Base-by-base conservation (phyloP, 2,797 vertebrate genomes). In the Fratercula arctica region DNA sequence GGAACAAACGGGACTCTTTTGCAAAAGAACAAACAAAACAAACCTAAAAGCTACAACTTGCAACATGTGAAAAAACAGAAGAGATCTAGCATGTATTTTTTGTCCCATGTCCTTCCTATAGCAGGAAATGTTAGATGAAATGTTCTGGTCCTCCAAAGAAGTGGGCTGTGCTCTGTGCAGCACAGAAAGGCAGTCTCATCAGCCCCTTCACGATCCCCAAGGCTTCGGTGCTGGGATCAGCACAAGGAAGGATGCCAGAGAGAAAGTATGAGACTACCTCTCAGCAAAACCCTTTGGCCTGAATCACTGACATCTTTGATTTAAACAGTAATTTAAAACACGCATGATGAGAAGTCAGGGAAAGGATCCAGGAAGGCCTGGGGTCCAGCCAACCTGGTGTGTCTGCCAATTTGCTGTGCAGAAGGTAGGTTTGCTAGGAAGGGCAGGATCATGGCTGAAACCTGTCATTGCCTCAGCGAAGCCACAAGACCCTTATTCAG, bases 241-340 rank as follows among this genome's bases (percentile, higher is more conserved):
- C 77, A 79, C n/a, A 74, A 95, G 91, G 77, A 95, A 96, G 19
- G 72, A 61, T 0, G 88, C 96, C 95, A 96, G 93, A 95, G 64
- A 85, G 93, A 93, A 93, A 96, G 85, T 90, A 95, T 85, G 96
- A 96, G 94, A 89, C 94, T 96, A 94, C 95, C 95, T 96, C 90
- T 95, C 88, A 95, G 95, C 91, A 95, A 95, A 96, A 89, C 94
- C 90, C 86, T 96, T 97, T 97, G 96, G 95, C 94, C 95, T 93
- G 94, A 92, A 96, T 97, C 95, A 90, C 96, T 95, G 94, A 96
- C 94, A 96, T 96, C 94, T 96, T 95, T 96, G 95, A 96, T 95
- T 97, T 95, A 96, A 96, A 85, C 95, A 93, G 96, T 96, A 96
- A 97, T 95, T 95, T 97, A 95, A 96, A 97, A 97, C 96, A 96